Evolutionary conservation across 2,797 vertebrate species (phyloP).

Genomic region (Mormyrops boulengeri): DNA sequence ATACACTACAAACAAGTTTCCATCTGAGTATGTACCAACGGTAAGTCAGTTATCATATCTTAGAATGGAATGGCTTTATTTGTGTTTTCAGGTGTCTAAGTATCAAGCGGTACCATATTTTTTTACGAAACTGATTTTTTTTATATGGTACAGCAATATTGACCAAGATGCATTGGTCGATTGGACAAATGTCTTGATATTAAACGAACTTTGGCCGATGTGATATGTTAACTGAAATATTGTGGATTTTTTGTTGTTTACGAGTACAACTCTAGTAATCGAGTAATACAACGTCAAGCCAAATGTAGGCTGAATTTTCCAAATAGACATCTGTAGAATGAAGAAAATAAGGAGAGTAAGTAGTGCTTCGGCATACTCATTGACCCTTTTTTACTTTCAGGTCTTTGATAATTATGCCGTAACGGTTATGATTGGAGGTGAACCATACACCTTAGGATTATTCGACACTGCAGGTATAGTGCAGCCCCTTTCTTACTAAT

Average conservation of each 20-base stretch:
- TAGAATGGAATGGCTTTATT: not conserved
- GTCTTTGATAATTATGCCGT: constrained; percentile 74
- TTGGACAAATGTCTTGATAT: not conserved
- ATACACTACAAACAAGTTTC: constrained; percentile 75
- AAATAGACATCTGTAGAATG: not conserved
- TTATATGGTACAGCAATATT: not conserved
- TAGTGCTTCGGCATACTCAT: not conserved
- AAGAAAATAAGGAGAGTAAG: not conserved
- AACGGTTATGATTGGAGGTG: constrained; percentile 70
- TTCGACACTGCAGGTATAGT: constrained; percentile 69
- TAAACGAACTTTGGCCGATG: not conserved
- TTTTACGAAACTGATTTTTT: not conserved
- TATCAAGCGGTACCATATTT: not conserved
- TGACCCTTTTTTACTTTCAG: constrained; percentile 35
- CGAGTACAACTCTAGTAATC: not conserved
- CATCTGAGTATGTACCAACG: constrained; percentile 72
- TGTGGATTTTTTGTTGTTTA: not conserved
- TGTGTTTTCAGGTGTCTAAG: not conserved
- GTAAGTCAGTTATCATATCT: constrained; percentile 46
- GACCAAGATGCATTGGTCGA: not conserved
- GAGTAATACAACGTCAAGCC: not conserved
- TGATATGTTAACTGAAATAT: not conserved
- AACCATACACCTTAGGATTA: constrained; percentile 68
- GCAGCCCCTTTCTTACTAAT: not conserved
- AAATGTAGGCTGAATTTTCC: not conserved